phyloP scores from a whole-genome alignment of 2,888 invertebrate species.

The Caenorhabditis plicata region DNA sequence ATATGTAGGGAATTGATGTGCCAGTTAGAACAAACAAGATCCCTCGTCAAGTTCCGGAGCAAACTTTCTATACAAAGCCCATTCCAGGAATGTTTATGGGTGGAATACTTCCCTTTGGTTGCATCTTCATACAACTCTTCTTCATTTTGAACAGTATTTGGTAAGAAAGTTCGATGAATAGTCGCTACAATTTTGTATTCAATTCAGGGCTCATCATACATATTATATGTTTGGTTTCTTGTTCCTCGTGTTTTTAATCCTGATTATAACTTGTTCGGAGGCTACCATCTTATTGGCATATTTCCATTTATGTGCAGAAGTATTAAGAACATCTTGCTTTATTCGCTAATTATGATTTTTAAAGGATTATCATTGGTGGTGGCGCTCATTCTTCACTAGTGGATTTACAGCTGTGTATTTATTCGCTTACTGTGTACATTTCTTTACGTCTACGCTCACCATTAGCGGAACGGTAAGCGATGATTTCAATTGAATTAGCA shows the following conservation, averaged over 20 bases:
- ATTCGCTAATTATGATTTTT: constrained; percentile 21
- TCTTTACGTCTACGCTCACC: constrained; percentile 91
- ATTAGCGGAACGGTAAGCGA: constrained; percentile 76
- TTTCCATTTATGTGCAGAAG: constrained; percentile 98
- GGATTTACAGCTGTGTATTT: constrained; percentile 95
- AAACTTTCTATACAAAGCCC: constrained; percentile 90
- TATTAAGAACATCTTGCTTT: constrained; percentile 53
- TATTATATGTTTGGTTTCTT: constrained; percentile 99
- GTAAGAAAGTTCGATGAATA: constrained; percentile 69
- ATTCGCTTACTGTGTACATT: constrained; percentile 95
- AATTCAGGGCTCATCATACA: constrained; percentile 80
- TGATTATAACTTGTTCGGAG: constrained; percentile 96
- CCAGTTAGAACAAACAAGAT: constrained; percentile 98
- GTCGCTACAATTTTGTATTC: constrained; percentile 1
- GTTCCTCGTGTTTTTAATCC: constrained; percentile 92
- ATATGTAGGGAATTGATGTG: constrained; percentile 83
- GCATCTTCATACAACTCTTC: constrained; percentile 97
- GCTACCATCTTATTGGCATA: constrained; percentile 97
- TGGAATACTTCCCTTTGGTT: constrained; percentile 92
- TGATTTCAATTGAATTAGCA: not conserved
- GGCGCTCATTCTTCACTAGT: constrained; percentile 92
- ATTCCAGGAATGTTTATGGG: constrained; percentile 96
- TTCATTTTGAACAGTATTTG: constrained; percentile 98
- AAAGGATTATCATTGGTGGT: constrained; percentile 98
- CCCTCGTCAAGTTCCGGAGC: constrained; percentile 95